phyloP scores from a whole-genome alignment of 1,140 invertebrate genomes.

The Drosophila bocki region DNA sequence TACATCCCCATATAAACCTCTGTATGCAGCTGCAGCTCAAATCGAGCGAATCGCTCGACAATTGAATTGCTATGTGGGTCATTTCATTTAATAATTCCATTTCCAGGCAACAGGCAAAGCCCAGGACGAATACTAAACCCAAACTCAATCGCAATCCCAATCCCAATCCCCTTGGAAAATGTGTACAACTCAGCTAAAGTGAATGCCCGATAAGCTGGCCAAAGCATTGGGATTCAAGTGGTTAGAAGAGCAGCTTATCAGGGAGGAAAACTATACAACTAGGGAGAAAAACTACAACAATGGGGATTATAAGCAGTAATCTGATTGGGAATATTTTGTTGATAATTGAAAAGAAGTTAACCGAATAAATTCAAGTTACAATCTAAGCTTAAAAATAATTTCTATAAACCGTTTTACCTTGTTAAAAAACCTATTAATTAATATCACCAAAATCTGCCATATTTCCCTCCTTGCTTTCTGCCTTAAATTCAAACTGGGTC shows the following conservation, averaged over 20 bases:
- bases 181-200: constrained; percentile 34
- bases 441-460: background rate
- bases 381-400: background rate
- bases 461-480: background rate
- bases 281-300: background rate
- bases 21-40: constrained; percentile 49
- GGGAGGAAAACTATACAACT: background rate
- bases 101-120: constrained; percentile 30
- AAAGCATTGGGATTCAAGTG: constrained; percentile 39
- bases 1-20: background rate
- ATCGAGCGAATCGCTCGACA: constrained; percentile 57
- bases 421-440: background rate
- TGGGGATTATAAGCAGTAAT: constrained; percentile 1
- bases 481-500: background rate
- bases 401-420: background rate
- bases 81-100: constrained; percentile 78
- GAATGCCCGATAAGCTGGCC: constrained; percentile 67
- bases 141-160: background rate
- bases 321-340: background rate
- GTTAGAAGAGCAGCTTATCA: constrained; percentile 11
- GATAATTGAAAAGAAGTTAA: background rate
- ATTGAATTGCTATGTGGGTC: constrained; percentile 78
- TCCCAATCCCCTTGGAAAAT: constrained; percentile 2
- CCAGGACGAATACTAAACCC: background rate
- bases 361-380: background rate